Conservation (phyloP, 30 jellyfish, hydroid and myxozoan genomes). For the Aurelia sp. region DNA sequence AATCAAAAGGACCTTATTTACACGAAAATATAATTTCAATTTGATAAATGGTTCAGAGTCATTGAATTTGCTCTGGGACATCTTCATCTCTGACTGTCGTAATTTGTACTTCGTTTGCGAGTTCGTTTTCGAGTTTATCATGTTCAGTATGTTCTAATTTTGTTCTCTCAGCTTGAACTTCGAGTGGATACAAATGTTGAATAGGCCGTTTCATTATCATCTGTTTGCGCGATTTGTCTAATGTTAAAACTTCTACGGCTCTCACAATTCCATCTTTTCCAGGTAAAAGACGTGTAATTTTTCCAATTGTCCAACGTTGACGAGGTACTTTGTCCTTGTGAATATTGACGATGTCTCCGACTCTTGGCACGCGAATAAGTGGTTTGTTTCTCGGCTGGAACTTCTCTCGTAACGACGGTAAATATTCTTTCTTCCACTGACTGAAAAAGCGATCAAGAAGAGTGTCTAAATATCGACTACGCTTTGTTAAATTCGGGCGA, state of each 20-base stretch:
- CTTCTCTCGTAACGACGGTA: constrained; percentile 11
- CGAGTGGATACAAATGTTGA: background rate
- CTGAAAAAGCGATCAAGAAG: background rate
- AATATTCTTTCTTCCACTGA: constrained; percentile 18
- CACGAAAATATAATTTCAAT: too few species aligned
- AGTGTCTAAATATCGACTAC: background rate
- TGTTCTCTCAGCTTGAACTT: background rate
- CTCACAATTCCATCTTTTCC: background rate
- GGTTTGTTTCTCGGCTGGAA: background rate
- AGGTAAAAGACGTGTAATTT: background rate
- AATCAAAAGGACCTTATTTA: too few species aligned
- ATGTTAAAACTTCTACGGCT: background rate
- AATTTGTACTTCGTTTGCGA: background rate
- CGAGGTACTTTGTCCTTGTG: background rate
- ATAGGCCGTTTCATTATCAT: background rate
- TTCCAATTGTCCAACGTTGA: background rate
- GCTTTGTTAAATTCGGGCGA: background rate
- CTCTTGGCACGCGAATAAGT: background rate
- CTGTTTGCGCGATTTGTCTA: background rate
- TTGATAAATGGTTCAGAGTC: too few species aligned
- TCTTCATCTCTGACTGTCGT: constrained; percentile 16
- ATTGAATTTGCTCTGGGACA: background rate
- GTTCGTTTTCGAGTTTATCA: too few species aligned
- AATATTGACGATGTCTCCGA: background rate
- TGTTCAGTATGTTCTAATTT: background rate